Base-by-base conservation (phyloP, 2,797 vertebrate species). In the Dicrostonyx torquatus region DNA sequence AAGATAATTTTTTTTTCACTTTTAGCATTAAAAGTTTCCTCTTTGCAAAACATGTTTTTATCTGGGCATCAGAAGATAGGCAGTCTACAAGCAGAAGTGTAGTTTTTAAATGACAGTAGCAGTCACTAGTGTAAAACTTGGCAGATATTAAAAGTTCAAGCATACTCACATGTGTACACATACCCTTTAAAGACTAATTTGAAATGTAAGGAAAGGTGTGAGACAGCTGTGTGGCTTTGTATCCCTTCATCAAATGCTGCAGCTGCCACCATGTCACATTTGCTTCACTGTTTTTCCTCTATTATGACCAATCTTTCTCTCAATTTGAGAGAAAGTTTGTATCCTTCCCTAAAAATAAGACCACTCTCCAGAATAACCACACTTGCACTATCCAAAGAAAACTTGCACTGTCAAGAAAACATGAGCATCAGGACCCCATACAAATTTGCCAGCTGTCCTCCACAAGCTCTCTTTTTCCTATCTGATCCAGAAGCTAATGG, bases 1-100 rank as follows among this genome's bases (percentile, higher is more conserved):
- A 94, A 89, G 34, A 43, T 68, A 87, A 79, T n/a, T 86, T n/a
- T 80, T 75, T 75, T 96, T 91, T 89, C 18, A 79, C 86, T 95
- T 89, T 86, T 29, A 88, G 3, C 73, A 29, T 93, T 95, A 14
- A 3, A 45, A 89, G 37, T 87, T 85, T 86, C 11, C 37, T 90
- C 50, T 34, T 89, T 29, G 12, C 73, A 89, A 89, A 66, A 37
- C 66, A 14, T 70, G 76, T 58, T 37, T 29, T 70, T 79, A 68
- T 70, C 62, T 70, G 48, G 53, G 37, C 66, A 48, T 86, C 45
- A 70, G 18, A 70, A 78, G 68, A 34, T 70, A 88, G 58, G 76
- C 31, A 66, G 29, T 43, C 60, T 75, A 70, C 24, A 84, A 26
- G 64, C 48, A 89, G 70, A 92, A 83, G 79, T 20, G 26, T 37